A percentile compares a stretch with the other conserved stretches of the same genome.
Conservation (phyloP, 2,888 invertebrate species). For the Agriopis leucophaearia region DNA sequence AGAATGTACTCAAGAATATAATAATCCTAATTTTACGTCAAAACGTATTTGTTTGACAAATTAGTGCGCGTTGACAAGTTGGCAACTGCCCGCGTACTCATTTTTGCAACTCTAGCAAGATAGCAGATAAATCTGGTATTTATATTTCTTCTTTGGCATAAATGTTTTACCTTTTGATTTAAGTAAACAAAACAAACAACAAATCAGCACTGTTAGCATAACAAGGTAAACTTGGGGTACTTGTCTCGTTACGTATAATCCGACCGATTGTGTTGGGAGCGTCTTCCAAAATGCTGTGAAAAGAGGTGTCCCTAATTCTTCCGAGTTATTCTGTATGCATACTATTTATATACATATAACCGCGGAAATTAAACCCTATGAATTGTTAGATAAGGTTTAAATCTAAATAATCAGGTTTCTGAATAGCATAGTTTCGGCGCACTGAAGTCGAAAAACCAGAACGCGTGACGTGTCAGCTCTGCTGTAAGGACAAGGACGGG, state of each 20-base stretch:
- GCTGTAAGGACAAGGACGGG: slow-evolving; percentile 67
- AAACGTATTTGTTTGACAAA: slow-evolving; percentile 24
- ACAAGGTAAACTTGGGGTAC: slow-evolving; percentile 65
- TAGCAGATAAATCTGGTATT: slow-evolving; percentile 13
- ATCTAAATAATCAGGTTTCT: slow-evolving; percentile 1
- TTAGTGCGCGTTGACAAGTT: slow-evolving; percentile 16
- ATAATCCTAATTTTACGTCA: slow-evolving; percentile 8
- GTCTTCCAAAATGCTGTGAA: slow-evolving; percentile 47
- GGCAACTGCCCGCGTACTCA: slow-evolving; percentile 13
- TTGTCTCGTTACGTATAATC: slow-evolving; percentile 68
- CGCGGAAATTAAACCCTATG: neutral
- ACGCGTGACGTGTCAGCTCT: slow-evolving; percentile 69
- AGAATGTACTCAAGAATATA: slow-evolving; percentile 8
- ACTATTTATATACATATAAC: slow-evolving; percentile 36
- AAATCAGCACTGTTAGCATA: slow-evolving; percentile 69
- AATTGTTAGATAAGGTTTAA: neutral
- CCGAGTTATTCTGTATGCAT: slow-evolving; percentile 64
- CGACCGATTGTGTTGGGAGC: slow-evolving; percentile 56
- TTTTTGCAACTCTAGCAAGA: slow-evolving; percentile 17
- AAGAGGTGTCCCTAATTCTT: slow-evolving; percentile 55
- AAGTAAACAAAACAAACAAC: slow-evolving; percentile 63
- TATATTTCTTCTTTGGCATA: slow-evolving; percentile 17
- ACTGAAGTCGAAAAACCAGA: slow-evolving; percentile 76
- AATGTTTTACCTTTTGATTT: slow-evolving; percentile 42
- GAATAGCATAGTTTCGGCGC: slow-evolving; percentile 54